phyloP scores from a whole-genome alignment of 2,797 vertebrate species.

The Picus viridis region DNA sequence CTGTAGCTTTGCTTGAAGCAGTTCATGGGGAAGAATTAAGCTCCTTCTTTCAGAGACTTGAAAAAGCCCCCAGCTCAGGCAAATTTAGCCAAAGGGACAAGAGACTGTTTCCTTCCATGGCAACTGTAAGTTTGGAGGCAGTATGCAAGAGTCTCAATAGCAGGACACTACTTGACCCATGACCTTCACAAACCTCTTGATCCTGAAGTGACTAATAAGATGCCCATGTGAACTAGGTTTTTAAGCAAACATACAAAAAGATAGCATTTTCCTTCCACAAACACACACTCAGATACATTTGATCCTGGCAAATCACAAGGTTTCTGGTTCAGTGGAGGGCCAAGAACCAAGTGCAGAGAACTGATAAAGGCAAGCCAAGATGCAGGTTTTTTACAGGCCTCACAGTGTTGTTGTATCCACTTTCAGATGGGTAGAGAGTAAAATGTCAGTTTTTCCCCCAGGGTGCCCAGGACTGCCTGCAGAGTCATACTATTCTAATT shows the following conservation, averaged over 20 bases:
- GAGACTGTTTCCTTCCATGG: neutral
- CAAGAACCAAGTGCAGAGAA: neutral
- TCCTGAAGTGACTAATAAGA: neutral
- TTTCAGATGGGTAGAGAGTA: neutral
- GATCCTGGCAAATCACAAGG: neutral
- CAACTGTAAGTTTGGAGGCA: neutral
- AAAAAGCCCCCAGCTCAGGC: neutral
- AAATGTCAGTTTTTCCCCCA: neutral
- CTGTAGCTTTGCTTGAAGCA: conserved; percentile 22
- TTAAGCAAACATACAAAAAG: neutral
- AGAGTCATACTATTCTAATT: neutral
- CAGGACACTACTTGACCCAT: neutral
- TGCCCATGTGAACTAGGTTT: neutral
- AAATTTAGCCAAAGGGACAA: neutral
- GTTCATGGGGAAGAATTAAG: conserved; percentile 20
- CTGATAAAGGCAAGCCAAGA: neutral
- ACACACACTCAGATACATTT: neutral
- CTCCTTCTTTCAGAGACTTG: neutral
- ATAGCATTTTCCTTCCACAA: neutral
- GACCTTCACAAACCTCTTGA: neutral
- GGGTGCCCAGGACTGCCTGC: neutral
- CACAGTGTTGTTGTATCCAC: neutral
- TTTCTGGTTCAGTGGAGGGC: neutral
- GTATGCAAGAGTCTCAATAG: neutral
- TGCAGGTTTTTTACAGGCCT: neutral